Evolutionary conservation across 2,888 invertebrate species (phyloP).

Genomic region (Aplocera efformata): DNA sequence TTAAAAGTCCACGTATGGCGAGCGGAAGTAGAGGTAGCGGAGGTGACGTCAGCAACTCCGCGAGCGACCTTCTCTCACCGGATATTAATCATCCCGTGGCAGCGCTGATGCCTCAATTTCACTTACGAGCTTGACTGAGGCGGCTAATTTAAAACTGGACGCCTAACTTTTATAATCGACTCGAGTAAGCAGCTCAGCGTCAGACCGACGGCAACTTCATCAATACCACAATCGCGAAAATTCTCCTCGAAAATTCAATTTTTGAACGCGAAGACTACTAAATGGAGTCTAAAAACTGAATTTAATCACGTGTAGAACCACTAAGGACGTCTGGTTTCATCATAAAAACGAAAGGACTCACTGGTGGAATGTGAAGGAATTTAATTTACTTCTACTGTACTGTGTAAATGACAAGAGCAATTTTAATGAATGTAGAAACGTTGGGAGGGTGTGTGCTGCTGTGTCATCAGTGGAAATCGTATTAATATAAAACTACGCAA

Average conservation of each 20-base stretch:
- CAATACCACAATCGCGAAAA: constrained; percentile 27
- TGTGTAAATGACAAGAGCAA: constrained; percentile 3
- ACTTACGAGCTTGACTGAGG: constrained; percentile 25
- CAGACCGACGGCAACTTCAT: constrained; percentile 26
- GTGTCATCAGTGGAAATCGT: constrained; percentile 13
- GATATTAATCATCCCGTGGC: constrained; percentile 75
- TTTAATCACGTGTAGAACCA: constrained; percentile 19
- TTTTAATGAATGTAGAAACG: constrained; percentile 5
- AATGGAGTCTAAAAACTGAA: constrained; percentile 26
- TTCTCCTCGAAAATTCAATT: constrained; percentile 26
- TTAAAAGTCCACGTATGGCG: constrained; percentile 45
- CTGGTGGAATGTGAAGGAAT: constrained; percentile 8
- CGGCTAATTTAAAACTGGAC: constrained; percentile 53
- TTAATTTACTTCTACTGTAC: constrained; percentile 10
- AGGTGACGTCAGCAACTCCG: constrained; percentile 68
- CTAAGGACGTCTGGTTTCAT: constrained; percentile 11
- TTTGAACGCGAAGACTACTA: constrained; percentile 21
- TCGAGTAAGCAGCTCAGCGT: constrained; percentile 25
- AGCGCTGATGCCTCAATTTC: constrained; percentile 31
- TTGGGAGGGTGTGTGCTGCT: constrained; percentile 4
- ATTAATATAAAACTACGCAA: constrained; percentile 39
- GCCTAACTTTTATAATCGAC: constrained; percentile 31
- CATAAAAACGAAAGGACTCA: constrained; percentile 16
- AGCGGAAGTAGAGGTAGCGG: constrained; percentile 67
- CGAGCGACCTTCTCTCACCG: constrained; percentile 68